phyloP scores from a whole-genome alignment of 2,888 invertebrate species.

The Patella pellucida region DNA sequence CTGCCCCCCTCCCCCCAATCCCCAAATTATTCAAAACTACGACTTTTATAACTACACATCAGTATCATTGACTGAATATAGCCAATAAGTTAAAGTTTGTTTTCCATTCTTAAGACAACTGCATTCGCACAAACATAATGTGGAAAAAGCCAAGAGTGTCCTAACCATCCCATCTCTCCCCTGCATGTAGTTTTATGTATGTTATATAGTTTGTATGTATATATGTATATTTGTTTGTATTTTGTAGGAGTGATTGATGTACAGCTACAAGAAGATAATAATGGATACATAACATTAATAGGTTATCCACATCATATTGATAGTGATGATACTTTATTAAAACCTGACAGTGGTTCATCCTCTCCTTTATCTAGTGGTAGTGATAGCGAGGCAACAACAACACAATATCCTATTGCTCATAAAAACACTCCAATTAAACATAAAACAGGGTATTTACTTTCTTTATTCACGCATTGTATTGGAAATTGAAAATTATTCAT shows the following conservation, averaged over 20 bases:
- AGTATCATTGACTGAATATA: too few relatives aligned
- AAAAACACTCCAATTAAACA: too few relatives aligned
- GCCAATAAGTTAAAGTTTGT: too few relatives aligned
- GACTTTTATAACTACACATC: too few relatives aligned
- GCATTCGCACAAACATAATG: too few relatives aligned
- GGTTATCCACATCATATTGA: conserved; percentile 64
- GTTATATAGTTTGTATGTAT: neutral
- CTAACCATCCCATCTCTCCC: neutral
- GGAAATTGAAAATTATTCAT: too few relatives aligned
- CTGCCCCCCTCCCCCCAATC: too few relatives aligned
- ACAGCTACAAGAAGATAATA: conserved; percentile 71
- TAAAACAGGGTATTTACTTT: too few relatives aligned
- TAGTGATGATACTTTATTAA: conserved; percentile 12
- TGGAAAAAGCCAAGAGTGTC: too few relatives aligned
- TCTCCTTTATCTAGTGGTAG: conserved; percentile 47
- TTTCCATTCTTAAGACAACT: too few relatives aligned
- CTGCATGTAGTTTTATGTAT: neutral
- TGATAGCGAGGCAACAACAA: conserved; percentile 35
- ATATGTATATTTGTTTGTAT: conserved; percentile 1
- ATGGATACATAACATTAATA: conserved; percentile 73
- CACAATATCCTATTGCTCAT: neutral
- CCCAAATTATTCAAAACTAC: too few relatives aligned
- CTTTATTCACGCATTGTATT: too few relatives aligned
- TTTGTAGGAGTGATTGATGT: conserved; percentile 71
- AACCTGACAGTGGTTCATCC: conserved; percentile 29